These are phyloP conservation scores for Nebria brevicollis DNA, from an alignment of 2,888 invertebrate genomes.

Conservation along the genomic window DNA sequence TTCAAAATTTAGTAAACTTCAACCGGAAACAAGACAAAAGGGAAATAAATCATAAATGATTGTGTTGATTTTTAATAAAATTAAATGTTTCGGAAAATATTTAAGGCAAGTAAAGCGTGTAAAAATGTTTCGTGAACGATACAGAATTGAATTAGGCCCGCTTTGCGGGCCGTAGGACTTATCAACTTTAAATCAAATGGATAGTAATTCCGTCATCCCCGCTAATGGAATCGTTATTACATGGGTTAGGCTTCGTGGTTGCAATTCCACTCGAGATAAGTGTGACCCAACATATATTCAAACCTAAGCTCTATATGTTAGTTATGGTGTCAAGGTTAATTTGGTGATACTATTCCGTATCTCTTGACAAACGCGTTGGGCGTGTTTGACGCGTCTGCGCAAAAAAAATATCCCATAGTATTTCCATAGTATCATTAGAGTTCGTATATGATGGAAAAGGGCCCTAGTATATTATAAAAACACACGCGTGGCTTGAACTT, in stretches of 20 bases:
- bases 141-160: neutral
- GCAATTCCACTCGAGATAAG: neutral
- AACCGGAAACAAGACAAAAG: neutral
- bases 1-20: neutral
- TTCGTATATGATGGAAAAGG: neutral
- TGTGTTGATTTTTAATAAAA: neutral
- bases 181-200: neutral
- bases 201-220: neutral
- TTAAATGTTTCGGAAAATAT: neutral
- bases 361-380: no score
- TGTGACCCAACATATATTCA: neutral
- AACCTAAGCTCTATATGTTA: neutral
- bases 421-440: no score
- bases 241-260: neutral
- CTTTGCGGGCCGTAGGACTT: neutral
- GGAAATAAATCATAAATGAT: neutral
- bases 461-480: neutral
- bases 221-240: neutral
- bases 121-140: neutral
- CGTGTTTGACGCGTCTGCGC: no score
- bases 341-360: no score
- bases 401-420: no score
- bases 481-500: neutral
- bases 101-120: neutral
- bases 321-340: no score